Evolutionary conservation across 2,888 invertebrate genomes (phyloP), one percentile per base, ranked within the genome.

Genomic region (Orgyia antiqua): DNA sequence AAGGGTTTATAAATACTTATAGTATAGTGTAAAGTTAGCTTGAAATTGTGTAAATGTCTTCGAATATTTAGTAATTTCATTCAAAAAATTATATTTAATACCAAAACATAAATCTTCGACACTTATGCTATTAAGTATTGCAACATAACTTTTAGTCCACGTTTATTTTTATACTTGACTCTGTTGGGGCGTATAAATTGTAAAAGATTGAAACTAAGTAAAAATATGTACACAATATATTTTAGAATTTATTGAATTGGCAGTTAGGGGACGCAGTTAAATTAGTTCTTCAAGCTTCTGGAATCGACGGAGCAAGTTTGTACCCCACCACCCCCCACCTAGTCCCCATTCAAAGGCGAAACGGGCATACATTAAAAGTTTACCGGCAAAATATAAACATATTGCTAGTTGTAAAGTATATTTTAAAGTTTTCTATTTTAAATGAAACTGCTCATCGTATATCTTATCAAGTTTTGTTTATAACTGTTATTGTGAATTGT

Each of bases 311-410:
- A 72, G 71, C 65, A 75, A 83, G 76, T 82, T 82, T 66, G 45
- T 38, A 50, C 54, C 51, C 61, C 43, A 47, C 41, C 35, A 42
- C 40, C 56, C 42, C 42, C 34, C 40, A 41, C 42, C 35, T 39
- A 25, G 41, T 35, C 56, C 48, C 62, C 53, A 63, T 68, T 70
- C 68, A 63, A 58, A 48, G 42, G 64, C 57, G 64, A 72, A 76
- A 75, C 72, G 71, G 61, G 74, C 75, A 79, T 82, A 75, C 73
- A 82, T 82, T 80, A 79, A 82, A 83, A 84, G 75, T 83, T 83
- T 68, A 55, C 66, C 71, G 59, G 62, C 63, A 65, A 68, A 74
- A 73, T 66, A 74, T 70, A 65, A 71, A 74, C 67, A 74, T 71
- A 65, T 58, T 61, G 58, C 52, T 45, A 57, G 62, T 49, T 45